Conservation (phyloP, 2,888 invertebrate species). For the Drosophila colorata region DNA sequence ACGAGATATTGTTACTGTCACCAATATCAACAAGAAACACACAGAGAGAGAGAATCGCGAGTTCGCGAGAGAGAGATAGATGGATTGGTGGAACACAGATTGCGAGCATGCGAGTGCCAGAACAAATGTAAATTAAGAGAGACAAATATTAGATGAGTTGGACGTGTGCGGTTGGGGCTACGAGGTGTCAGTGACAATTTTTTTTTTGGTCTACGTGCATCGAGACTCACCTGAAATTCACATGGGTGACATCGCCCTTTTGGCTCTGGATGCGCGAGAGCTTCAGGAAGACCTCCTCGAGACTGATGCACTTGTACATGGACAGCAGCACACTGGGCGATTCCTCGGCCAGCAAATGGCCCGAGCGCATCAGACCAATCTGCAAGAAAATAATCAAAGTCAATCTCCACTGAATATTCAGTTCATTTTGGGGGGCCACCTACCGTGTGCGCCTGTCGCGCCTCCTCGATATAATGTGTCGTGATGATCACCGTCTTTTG, state of each 20-base stretch:
- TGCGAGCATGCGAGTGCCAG: constrained; percentile 71
- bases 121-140: constrained; percentile 44
- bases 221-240: constrained; percentile 84
- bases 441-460: constrained; percentile 94
- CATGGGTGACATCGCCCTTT: constrained; percentile 86
- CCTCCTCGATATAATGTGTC: constrained; percentile 98
- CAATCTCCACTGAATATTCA: not conserved
- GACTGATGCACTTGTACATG: constrained; percentile 92
- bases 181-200: constrained; percentile 21
- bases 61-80: constrained; percentile 18
- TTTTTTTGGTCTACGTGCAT: constrained; percentile 34
- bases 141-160: constrained; percentile 37
- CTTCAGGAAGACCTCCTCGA: constrained; percentile 97
- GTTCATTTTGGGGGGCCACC: constrained; percentile 78
- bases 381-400: constrained; percentile 84
- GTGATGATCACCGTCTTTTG: constrained; percentile 97
- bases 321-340: constrained; percentile 93
- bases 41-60: constrained; percentile 32
- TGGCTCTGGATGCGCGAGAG: constrained; percentile 92
- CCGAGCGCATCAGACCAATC: constrained; percentile 98
- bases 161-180: too few species aligned
- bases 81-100: constrained; percentile 61
- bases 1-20: constrained; percentile 90
- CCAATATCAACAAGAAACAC: constrained; percentile 48
- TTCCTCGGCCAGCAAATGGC: constrained; percentile 95